Base-by-base conservation (phyloP, 2,113 vertebrate species). In the Daphoenositta chrysoptera region DNA sequence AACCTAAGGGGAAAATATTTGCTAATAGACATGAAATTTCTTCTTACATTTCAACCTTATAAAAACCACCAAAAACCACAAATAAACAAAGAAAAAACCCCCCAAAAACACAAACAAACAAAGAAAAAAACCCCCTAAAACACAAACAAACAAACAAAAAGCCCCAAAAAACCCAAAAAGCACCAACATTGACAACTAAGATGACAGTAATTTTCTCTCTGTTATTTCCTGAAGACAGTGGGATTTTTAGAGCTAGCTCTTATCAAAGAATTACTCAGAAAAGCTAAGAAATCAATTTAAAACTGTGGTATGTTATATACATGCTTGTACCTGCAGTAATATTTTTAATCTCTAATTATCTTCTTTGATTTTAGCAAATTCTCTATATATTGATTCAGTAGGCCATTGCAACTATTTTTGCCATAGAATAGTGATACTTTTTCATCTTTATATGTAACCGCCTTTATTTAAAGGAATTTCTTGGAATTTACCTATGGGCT, bases 71-170 rank as follows among this genome's bases (percentile, higher is more conserved):
- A 56, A n/a, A 30, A 31, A 23, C 2, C 1, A 7, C 2, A 6
- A 63, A 45, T 4, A 70, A 70, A 7, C 7, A 50, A 56, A n/a
- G n/a, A n/a, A n/a, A 13, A 44, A 42, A 6, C 4, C 1, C 4
- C 3, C 15, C 3, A 4, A 4, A 45, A 50, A 56, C 8, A 27
- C 24, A 30, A 30, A 28, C 6, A 27, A 37, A 40, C 6, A 7
- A 54, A 54, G n/a, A n/a, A 56, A 0, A 33, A 60, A 42, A 1
- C 3, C 1, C 21, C 21, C 31, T 11, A 57, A 56, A 1, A 2
- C 8, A 27, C 24, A 30, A 30, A 28, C 6, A 27, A 37, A 40
- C 6, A 7, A 54, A 54, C 22, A 6, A 35, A 13, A 44, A 42
- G 5, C 4, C 1, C 4, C 28, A 10, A 28, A 30, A 23, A 37